Base-by-base conservation (phyloP, 2,888 invertebrate species). In the Drosophila borborema region DNA sequence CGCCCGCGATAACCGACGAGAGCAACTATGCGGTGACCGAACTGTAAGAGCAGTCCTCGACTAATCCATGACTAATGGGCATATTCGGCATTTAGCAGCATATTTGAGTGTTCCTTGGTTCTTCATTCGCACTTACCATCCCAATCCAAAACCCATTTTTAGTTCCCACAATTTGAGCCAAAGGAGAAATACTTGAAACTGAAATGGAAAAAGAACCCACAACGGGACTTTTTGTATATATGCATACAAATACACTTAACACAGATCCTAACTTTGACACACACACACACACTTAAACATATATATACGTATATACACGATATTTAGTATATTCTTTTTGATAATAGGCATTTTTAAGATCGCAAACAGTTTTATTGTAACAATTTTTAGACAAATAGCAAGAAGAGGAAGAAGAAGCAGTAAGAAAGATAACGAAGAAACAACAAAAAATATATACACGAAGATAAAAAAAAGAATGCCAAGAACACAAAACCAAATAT, bases 11-110 rank as follows among this genome's bases (percentile, higher is more conserved):
- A 77, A 93, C 92, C 75, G 93, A 93, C 67, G 93, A 93, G 60
- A 93, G 93, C 60, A 93, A 93, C 77, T 93, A 93, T 84, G 93
- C 93, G 73, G 93, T 93, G 64, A 93, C 93, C 62, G 93, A 93
- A 87, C 92, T 93, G 80, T 93, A 93, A 92, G 62, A 58, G 38
- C 38, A 56, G 48, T 16, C 8, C 12, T 28, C 14, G 34, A 20
- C 14, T 40, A 3, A 41, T 3, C 6, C 2, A n/a, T 8, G n/a
- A 8, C n/a, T 41, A 55, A 2, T 2, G 31, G 41, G 34, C 49
- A 54, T 12, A 41, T 9, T 1, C 28, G 51, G 55, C 58, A 64
- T 48, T 46, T 60, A 60, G 40, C 12, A 41, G 46, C 45, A 71
- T 66, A 71, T 74, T 60, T 65, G 56, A 71, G 65, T 74, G 74